phyloP scores from a whole-genome alignment of 2,797 vertebrate species.

The Gymnodraco acuticeps region DNA sequence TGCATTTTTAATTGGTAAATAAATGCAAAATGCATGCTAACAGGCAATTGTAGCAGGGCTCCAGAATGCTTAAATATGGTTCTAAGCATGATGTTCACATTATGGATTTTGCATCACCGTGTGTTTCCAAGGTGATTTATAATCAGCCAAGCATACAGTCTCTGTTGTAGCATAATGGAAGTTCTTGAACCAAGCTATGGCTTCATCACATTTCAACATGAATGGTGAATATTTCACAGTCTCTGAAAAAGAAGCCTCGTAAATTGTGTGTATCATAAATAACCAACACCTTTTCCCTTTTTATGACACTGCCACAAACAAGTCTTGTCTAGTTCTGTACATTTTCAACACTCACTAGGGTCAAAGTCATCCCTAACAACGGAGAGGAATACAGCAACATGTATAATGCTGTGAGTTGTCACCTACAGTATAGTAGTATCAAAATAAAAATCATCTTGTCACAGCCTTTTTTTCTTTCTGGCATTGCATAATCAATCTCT shows the following conservation, averaged over 20 bases:
- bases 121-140: conserved; percentile 85
- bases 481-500: not conserved
- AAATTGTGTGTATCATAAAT: conserved; percentile 4
- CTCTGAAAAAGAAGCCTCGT: conserved; percentile 31
- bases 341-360: conserved; percentile 23
- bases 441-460: conserved; percentile 25
- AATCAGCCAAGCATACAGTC: conserved; percentile 74
- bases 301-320: not conserved
- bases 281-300: not conserved
- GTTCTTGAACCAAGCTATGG: conserved; percentile 67
- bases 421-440: conserved; percentile 38
- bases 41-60: conserved; percentile 79
- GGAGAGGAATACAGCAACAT: conserved; percentile 44
- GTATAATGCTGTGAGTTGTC: not conserved
- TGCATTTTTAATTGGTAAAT: conserved; percentile 87
- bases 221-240: conserved; percentile 67
- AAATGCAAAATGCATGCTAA: conserved; percentile 86
- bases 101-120: conserved; percentile 83
- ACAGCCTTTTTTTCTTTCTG: not conserved
- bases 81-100: conserved; percentile 83
- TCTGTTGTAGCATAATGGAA: conserved; percentile 71
- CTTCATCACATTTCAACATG: conserved; percentile 77
- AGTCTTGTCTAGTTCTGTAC: not conserved
- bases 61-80: conserved; percentile 85
- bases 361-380: conserved; percentile 40